Base-by-base conservation (phyloP, 2,888 invertebrate species). In the Celastrina argiolus region DNA sequence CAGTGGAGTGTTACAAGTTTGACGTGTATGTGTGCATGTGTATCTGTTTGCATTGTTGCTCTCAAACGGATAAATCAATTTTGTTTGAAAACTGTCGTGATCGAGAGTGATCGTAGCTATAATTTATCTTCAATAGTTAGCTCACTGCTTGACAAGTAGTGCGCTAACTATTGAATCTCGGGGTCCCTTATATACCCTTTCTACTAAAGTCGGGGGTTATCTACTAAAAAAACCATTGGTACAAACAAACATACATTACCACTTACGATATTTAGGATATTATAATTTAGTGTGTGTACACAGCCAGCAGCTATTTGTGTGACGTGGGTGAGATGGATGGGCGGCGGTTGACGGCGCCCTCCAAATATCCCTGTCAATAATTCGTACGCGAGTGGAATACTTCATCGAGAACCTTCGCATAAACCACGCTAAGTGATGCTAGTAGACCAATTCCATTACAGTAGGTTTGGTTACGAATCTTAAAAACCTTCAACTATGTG, bases 361-460 rank as follows among this genome's bases (percentile, higher is more conserved):
- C 70, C 81, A 82, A 82, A 85, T 84, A 81, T 71, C 77, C 77
- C 80, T 84, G 86, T 85, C 88, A 86, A 87, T 88, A 87, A 86
- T 84, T 81, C 82, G 86, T 80, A 87, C 88, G 87, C 87, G 87
- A 82, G 76, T 76, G 69, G 84, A 79, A 77, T 87, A 68, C 68
- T 67, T 63, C 28, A 58, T 5, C 58, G 2, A 58, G 31, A 18
- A 31, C 61, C 6, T 6, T 12, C 61, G 10, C 22, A 51, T 51
- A 51, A 51, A 51, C 51, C 51, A 51, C 51, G 51, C 51, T 51
- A 51, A 51, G 51, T 26, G 26, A 51, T 51, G 22, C 22, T 12
- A 22, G 22, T 14, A 14, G 22, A 51, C 22, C 51, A 51, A 51
- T 51, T 51, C 51, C 51, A 22, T 51, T 51, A 51, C 7, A 51